A percentile compares a stretch with the other conserved stretches of the same genome.
These are phyloP conservation scores for Aphodius sticticus DNA, from an alignment of 2,888 invertebrate species.

Conservation along the genomic window DNA sequence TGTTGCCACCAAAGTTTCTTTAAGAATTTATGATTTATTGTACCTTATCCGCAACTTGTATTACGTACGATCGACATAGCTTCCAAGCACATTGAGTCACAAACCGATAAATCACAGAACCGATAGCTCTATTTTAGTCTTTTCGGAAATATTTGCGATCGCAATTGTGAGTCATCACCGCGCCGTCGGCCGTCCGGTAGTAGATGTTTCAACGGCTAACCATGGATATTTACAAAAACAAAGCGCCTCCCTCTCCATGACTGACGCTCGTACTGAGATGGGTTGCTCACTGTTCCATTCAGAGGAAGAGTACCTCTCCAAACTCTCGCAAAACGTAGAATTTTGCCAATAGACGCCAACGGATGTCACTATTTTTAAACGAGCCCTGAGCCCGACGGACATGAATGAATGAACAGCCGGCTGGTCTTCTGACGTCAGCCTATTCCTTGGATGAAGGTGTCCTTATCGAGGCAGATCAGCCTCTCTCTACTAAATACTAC, in stretches of 20 bases:
- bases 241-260: background rate
- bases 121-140: background rate
- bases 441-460: background rate
- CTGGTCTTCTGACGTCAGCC: background rate
- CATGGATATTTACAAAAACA: background rate
- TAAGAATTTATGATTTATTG: background rate
- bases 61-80: background rate
- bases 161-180: background rate
- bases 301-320: background rate
- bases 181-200: background rate
- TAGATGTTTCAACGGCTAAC: background rate
- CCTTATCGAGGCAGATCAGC: conserved; percentile 4
- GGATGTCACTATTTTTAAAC: background rate
- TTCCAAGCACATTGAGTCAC: background rate
- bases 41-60: background rate
- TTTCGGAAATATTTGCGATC: background rate
- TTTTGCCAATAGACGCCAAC: background rate
- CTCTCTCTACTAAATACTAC: background rate
- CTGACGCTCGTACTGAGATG: background rate
- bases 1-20: too few relatives aligned
- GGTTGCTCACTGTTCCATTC: background rate
- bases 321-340: background rate
- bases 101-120: background rate
- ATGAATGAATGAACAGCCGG: background rate
- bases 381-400: background rate